Conservation (phyloP, 2,113 vertebrate genomes). For the Anas platyrhynchos region DNA sequence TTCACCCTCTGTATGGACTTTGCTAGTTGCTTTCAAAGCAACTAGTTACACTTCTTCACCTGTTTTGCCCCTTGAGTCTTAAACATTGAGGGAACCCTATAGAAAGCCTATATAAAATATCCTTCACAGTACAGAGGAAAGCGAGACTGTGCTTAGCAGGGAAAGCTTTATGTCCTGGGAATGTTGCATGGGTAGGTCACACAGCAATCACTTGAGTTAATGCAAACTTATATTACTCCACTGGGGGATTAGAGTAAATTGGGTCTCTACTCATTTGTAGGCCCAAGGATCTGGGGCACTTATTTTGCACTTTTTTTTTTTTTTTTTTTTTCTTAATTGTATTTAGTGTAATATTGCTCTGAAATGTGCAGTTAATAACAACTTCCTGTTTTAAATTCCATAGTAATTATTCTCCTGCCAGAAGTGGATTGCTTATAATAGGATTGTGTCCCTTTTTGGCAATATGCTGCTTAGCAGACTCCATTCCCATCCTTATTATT, state of each 20-base stretch:
- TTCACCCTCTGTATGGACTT: background rate
- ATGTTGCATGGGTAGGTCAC: background rate
- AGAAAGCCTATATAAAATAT: background rate
- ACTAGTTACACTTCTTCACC: background rate
- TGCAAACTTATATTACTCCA: background rate
- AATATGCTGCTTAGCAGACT: background rate
- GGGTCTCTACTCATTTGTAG: background rate
- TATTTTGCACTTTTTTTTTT: background rate
- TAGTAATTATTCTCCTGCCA: background rate
- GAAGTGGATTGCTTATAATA: constrained; percentile 4
- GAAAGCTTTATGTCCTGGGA: background rate
- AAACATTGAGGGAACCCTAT: background rate
- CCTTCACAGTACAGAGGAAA: background rate
- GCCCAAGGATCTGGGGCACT: background rate
- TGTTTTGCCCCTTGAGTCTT: background rate
- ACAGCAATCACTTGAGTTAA: background rate
- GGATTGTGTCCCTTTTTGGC: background rate
- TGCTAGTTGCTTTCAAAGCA: background rate
- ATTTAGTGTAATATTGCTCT: background rate
- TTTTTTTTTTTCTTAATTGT: constrained; percentile 15
- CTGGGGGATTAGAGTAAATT: background rate
- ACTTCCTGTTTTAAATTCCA: constrained; percentile 29
- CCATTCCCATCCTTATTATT: background rate
- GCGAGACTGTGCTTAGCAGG: background rate
- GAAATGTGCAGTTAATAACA: constrained; percentile 13